A percentile compares a stretch with the other conserved stretches of the same genome.
phyloP scores from a whole-genome alignment of 1,140 invertebrate species.

The Hylyphantes graminicola region DNA sequence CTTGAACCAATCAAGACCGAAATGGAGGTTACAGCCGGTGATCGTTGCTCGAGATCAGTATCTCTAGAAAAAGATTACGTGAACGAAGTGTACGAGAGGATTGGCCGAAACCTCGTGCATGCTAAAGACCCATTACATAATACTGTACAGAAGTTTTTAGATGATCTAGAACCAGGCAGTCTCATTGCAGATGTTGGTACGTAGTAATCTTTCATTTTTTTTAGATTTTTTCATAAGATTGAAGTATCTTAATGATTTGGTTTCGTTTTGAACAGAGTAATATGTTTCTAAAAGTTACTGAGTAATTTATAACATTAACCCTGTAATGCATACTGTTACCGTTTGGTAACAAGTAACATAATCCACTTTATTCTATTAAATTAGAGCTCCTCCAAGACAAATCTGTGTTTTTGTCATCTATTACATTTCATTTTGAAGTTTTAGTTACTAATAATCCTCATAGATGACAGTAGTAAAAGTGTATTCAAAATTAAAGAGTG shows the following conservation, averaged over 20 bases:
- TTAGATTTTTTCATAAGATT: not conserved
- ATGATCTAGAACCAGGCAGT: conserved; percentile 87
- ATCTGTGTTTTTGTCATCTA: too few relatives aligned
- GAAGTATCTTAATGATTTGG: not conserved
- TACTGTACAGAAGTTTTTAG: conserved; percentile 83
- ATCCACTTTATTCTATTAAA: too few relatives aligned
- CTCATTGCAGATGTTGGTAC: conserved; percentile 89
- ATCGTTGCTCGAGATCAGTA: conserved; percentile 78
- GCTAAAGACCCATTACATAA: not conserved
- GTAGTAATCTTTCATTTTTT: not conserved
- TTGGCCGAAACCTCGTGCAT: not conserved
- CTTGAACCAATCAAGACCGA: not conserved
- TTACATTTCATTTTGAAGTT: too few relatives aligned
- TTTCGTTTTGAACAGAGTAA: too few relatives aligned
- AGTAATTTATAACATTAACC: too few relatives aligned
- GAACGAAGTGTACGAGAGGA: conserved; percentile 90
- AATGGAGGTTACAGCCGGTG: conserved; percentile 65
- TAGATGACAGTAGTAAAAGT: too few relatives aligned
- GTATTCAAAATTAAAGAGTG: too few relatives aligned
- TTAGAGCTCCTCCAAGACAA: too few relatives aligned
- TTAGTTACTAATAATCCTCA: too few relatives aligned
- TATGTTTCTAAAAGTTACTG: too few relatives aligned
- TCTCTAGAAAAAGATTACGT: conserved; percentile 93
- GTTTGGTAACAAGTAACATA: too few relatives aligned
- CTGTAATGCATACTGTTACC: too few relatives aligned